These are phyloP conservation scores for Myrmecobius fasciatus DNA, from an alignment of 2,113 vertebrate species.

Conservation along the genomic window DNA sequence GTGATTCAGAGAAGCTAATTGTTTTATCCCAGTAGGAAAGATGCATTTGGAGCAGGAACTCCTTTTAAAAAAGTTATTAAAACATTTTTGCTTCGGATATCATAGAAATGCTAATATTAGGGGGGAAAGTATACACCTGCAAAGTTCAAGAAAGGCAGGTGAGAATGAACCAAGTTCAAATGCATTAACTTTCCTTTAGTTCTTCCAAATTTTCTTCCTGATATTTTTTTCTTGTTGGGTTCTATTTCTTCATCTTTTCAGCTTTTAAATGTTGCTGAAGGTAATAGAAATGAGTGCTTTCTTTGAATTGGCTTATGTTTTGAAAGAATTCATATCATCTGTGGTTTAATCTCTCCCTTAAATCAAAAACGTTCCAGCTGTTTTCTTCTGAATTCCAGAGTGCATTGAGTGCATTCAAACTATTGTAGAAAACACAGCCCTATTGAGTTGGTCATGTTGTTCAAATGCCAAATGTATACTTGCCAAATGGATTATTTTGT, in stretches of 20 bases:
- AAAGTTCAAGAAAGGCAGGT: slow-evolving; percentile 21
- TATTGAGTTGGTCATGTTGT: no score
- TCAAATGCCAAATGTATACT: no score
- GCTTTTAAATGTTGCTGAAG: slow-evolving; percentile 8
- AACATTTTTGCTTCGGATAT: background rate
- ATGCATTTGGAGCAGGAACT: background rate
- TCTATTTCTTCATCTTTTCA: slow-evolving; percentile 9
- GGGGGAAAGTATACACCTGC: background rate
- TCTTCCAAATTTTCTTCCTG: slow-evolving; percentile 7
- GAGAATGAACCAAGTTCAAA: slow-evolving; percentile 13
- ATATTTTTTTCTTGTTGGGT: slow-evolving; percentile 7
- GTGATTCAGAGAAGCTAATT: background rate
- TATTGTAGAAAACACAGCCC: no score
- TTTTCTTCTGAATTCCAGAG: background rate
- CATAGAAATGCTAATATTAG: background rate
- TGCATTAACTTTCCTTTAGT: slow-evolving; percentile 52
- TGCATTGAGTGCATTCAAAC: no score
- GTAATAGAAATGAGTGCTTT: slow-evolving; percentile 16
- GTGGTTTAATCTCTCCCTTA: background rate
- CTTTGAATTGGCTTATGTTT: background rate
- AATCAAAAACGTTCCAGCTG: background rate
- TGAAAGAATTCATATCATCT: background rate
- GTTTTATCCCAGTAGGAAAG: background rate
- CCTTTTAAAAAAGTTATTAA: background rate
- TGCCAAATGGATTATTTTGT: no score